These are phyloP conservation scores for Lepidochitona cinerea DNA, from an alignment of 2,888 invertebrate genomes.

Conservation along the genomic window DNA sequence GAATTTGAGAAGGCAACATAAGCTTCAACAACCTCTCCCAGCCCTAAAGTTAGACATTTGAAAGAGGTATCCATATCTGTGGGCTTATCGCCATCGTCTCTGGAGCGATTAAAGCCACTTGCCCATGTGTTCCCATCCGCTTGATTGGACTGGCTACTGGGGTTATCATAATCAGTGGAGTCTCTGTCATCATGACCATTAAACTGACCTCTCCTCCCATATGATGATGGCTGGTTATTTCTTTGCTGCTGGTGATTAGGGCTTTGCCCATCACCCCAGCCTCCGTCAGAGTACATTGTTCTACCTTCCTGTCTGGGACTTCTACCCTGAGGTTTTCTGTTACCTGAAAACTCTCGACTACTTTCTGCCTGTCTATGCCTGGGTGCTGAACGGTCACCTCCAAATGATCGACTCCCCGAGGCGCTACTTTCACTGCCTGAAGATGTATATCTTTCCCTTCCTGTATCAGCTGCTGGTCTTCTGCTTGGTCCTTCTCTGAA, in stretches of 20 bases:
- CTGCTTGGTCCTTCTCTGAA: neutral
- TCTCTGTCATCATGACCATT: neutral
- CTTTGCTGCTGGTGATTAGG: too few species aligned
- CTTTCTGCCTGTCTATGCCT: too few species aligned
- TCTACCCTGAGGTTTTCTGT: neutral
- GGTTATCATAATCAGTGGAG: neutral
- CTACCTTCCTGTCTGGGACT: neutral
- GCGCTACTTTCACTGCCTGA: neutral
- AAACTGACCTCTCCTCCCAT: neutral
- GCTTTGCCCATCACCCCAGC: too few species aligned
- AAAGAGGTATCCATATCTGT: neutral
- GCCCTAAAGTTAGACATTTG: neutral
- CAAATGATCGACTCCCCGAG: neutral
- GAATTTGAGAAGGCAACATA: constrained; percentile 40
- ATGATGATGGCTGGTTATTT: too few species aligned
- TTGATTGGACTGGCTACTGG: neutral
- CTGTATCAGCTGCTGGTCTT: too few species aligned
- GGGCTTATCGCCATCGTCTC: neutral
- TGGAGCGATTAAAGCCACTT: neutral
- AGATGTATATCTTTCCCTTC: neutral
- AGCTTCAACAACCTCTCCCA: constrained; percentile 38
- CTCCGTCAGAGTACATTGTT: neutral
- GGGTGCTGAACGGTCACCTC: neutral
- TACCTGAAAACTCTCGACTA: too few species aligned
- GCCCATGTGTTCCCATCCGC: neutral